Evolutionary conservation across 2,113 vertebrate species (phyloP).

Genomic region (Rhynchomys soricoides): DNA sequence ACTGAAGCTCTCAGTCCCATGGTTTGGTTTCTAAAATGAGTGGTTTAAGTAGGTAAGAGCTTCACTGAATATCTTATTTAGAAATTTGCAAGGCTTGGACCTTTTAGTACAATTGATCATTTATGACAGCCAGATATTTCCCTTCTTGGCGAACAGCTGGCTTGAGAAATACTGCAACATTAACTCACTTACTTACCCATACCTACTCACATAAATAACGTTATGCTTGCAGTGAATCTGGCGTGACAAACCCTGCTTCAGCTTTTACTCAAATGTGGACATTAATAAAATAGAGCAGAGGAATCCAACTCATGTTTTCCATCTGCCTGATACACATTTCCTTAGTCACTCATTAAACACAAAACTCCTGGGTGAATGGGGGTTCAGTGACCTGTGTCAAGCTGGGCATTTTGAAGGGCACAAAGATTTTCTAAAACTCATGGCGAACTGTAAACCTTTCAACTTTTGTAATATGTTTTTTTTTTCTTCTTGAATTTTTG

Average conservation of each 20-base stretch:
- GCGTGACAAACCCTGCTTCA: conserved; percentile 63
- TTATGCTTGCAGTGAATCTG: conserved; percentile 46
- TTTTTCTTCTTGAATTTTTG: neutral
- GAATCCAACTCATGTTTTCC: neutral
- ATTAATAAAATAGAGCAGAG: conserved; percentile 51
- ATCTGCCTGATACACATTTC: neutral
- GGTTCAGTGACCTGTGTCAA: neutral
- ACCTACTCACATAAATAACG: conserved; percentile 72
- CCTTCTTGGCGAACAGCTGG: conserved; percentile 64
- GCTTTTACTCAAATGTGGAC: conserved; percentile 49
- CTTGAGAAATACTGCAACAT: conserved; percentile 75
- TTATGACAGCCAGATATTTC: conserved; percentile 65
- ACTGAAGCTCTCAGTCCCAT: neutral
- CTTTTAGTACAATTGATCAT: conserved; percentile 72
- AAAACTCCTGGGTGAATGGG: neutral
- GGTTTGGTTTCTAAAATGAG: conserved; percentile 25
- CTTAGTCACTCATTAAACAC: neutral
- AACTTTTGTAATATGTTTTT: neutral
- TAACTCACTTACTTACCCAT: conserved; percentile 80
- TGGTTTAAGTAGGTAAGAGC: conserved; percentile 44
- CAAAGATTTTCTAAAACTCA: neutral
- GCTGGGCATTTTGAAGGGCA: conserved; percentile 12
- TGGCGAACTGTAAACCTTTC: neutral
- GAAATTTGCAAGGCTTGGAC: conserved; percentile 65
- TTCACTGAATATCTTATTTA: conserved; percentile 54